Evolutionary conservation across 1,140 invertebrate genomes (phyloP).

Genomic region (Lycorma delicatula): DNA sequence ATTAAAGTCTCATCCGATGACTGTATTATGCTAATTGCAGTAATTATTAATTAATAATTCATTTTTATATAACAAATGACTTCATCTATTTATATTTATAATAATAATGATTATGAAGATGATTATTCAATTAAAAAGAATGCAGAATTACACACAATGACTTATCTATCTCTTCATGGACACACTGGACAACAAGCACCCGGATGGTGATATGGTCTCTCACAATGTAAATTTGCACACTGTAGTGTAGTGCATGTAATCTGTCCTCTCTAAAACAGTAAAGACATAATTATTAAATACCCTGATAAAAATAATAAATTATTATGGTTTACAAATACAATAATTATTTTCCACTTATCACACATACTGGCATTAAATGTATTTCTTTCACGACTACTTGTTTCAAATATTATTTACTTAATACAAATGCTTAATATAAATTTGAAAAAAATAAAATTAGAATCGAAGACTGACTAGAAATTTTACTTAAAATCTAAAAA

Average conservation of each 20-base stretch:
- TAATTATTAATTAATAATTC: too few relatives aligned
- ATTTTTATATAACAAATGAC: too few relatives aligned
- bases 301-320: neutral
- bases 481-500: too few relatives aligned
- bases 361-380: neutral
- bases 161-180: slow-evolving; percentile 15
- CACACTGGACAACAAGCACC: slow-evolving; percentile 24
- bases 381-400: neutral
- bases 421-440: too few relatives aligned
- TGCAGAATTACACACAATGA: too few relatives aligned
- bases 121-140: too few relatives aligned
- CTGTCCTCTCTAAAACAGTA: slow-evolving; percentile 17
- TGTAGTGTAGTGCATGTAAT: slow-evolving; percentile 21
- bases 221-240: slow-evolving; percentile 19
- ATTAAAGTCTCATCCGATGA: too few relatives aligned
- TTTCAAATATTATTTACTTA: neutral
- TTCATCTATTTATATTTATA: too few relatives aligned
- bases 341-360: neutral
- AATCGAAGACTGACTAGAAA: too few relatives aligned
- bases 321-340: neutral
- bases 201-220: slow-evolving; percentile 11
- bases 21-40: too few relatives aligned
- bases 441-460: too few relatives aligned
- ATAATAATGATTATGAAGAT: too few relatives aligned
- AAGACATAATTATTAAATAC: slow-evolving; percentile 3